phyloP scores from a whole-genome alignment of 1,140 invertebrate genomes.

The Bathynomus jamesi region DNA sequence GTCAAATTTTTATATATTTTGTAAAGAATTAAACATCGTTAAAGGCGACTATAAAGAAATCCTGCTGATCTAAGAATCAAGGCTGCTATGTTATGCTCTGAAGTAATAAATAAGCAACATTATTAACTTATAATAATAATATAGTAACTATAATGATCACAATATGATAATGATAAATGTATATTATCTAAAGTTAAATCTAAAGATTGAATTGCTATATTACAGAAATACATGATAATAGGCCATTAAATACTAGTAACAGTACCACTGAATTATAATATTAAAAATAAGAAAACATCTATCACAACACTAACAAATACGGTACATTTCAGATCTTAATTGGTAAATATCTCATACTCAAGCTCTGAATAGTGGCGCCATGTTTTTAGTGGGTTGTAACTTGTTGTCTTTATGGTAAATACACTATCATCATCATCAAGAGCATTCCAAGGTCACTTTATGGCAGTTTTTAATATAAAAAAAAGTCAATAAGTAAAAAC shows the following conservation, averaged over 20 bases:
- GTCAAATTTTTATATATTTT: no score
- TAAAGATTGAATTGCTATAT: no score
- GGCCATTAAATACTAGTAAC: not conserved
- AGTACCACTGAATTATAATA: not conserved
- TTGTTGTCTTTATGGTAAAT: not conserved
- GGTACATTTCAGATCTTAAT: not conserved
- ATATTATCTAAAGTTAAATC: no score
- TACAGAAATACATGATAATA: no score
- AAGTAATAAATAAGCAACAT: not conserved
- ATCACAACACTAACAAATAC: conserved; percentile 1
- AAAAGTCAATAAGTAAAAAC: not conserved
- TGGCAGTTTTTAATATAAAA: no score
- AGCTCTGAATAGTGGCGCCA: not conserved
- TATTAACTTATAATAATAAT: not conserved
- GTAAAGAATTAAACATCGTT: no score
- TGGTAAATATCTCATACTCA: not conserved
- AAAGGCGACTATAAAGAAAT: no score
- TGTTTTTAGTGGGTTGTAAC: not conserved
- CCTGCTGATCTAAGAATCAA: not conserved
- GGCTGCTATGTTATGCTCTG: not conserved
- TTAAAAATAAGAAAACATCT: not conserved
- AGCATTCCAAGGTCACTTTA: no score
- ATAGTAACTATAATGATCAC: not conserved
- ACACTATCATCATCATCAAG: not conserved
- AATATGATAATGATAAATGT: not conserved